Evolutionary conservation across 2,888 invertebrate species (phyloP).

Genomic region (Uloborus plumipes): DNA sequence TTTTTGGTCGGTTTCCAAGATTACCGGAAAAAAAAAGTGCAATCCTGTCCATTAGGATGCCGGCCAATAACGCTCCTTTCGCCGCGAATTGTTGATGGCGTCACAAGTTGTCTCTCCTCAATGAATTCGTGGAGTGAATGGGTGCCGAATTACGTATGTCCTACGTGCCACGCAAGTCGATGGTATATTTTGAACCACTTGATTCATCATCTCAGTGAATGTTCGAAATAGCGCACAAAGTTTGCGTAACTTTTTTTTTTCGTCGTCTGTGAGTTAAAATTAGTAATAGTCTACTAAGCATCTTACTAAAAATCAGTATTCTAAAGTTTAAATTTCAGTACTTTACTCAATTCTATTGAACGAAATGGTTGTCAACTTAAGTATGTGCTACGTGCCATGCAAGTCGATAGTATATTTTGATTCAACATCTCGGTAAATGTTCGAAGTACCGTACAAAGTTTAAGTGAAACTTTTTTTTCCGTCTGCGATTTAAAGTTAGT

Average conservation of each 20-base stretch:
- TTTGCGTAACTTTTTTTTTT: background rate
- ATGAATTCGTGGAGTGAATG: conserved; percentile 43
- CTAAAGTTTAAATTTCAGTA: too few species aligned
- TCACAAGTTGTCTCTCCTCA: conserved; percentile 40
- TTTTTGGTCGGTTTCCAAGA: conserved; percentile 18
- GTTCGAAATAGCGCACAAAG: conserved; percentile 6
- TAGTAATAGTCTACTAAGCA: too few species aligned
- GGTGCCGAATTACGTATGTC: conserved; percentile 28
- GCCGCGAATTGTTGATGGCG: conserved; percentile 40
- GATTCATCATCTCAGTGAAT: conserved; percentile 47
- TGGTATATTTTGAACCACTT: conserved; percentile 40
- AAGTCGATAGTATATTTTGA: too few species aligned
- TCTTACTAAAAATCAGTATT: too few species aligned
- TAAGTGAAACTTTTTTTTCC: too few species aligned
- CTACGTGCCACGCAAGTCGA: conserved; percentile 11
- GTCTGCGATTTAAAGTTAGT: too few species aligned
- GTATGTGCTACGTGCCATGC: too few species aligned
- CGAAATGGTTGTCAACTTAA: too few species aligned
- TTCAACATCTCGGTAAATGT: too few species aligned
- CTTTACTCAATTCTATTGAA: too few species aligned
- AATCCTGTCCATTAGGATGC: conserved; percentile 44
- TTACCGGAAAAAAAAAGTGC: conserved; percentile 27
- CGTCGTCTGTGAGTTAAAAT: background rate
- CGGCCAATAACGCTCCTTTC: conserved; percentile 18
- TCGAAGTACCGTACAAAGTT: too few species aligned